These are phyloP conservation scores for Spialia ferax DNA, from an alignment of 2,888 invertebrate genomes.

Conservation along the genomic window DNA sequence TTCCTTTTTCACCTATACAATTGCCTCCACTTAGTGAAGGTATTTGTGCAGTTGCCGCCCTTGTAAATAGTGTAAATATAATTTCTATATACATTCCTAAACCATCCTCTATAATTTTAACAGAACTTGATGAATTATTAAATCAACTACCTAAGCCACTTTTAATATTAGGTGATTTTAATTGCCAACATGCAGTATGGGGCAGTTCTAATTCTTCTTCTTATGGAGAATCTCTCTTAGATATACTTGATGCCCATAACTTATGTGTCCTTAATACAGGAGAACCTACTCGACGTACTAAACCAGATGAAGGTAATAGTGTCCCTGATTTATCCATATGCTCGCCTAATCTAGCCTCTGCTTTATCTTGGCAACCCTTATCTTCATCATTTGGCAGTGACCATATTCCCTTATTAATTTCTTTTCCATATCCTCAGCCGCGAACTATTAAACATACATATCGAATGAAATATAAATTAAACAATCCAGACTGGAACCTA, in stretches of 20 bases:
- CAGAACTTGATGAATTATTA: not conserved
- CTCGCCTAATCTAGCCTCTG: slow-evolving; percentile 7
- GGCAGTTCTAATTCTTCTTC: not conserved
- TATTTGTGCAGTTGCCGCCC: not conserved
- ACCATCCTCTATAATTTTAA: not conserved
- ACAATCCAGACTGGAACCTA: not conserved
- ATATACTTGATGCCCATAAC: not conserved
- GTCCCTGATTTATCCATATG: slow-evolving; percentile 5
- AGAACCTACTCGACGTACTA: not conserved
- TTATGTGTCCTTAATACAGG: slow-evolving; percentile 5
- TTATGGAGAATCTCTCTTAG: not conserved
- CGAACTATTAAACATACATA: not conserved
- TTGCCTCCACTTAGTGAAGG: not conserved
- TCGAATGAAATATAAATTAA: not conserved
- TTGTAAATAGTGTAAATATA: not conserved
- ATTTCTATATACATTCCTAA: not conserved
- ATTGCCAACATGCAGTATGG: not conserved
- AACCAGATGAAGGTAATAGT: not conserved
- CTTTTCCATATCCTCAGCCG: not conserved
- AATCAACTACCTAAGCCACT: not conserved
- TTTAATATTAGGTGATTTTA: not conserved
- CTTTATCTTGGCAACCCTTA: slow-evolving; percentile 8
- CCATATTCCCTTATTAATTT: slow-evolving; percentile 7
- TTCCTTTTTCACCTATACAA: not conserved
- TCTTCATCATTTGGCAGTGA: slow-evolving; percentile 17